phyloP scores from a whole-genome alignment of 2,797 vertebrate species.

The Ambastaia sidthimunki region DNA sequence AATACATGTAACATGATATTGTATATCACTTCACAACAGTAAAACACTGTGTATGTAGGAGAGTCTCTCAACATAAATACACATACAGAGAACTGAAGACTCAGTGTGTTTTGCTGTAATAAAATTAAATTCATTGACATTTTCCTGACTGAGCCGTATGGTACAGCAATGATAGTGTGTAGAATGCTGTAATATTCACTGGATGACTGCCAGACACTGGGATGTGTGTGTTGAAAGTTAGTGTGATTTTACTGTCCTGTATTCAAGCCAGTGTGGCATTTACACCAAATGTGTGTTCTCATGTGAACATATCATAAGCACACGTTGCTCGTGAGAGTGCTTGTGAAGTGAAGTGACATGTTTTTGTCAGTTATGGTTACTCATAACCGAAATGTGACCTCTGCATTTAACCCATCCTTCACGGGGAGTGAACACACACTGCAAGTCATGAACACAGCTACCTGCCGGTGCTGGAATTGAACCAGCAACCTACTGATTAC shows the following conservation, averaged over 20 bases:
- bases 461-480: too few species aligned
- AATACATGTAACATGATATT: too few species aligned
- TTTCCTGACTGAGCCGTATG: conserved; percentile 39
- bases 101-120: neutral
- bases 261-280: conserved; percentile 26
- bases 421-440: too few species aligned
- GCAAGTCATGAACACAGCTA: too few species aligned
- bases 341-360: too few species aligned
- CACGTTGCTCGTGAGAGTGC: conserved; percentile 28
- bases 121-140: conserved; percentile 39
- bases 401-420: too few species aligned
- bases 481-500: too few species aligned
- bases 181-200: conserved; percentile 73
- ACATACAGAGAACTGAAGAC: neutral
- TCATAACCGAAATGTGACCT: too few species aligned
- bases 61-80: too few species aligned
- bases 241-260: conserved; percentile 42
- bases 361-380: too few species aligned
- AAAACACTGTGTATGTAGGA: too few species aligned
- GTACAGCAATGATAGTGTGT: conserved; percentile 68
- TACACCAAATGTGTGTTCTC: conserved; percentile 15
- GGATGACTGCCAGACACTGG: conserved; percentile 69
- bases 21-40: too few species aligned
- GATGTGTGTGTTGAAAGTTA: conserved; percentile 44
- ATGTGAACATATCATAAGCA: conserved; percentile 45